phyloP scores from a whole-genome alignment of 2,888 invertebrate genomes.

The Lasioglossum morio region DNA sequence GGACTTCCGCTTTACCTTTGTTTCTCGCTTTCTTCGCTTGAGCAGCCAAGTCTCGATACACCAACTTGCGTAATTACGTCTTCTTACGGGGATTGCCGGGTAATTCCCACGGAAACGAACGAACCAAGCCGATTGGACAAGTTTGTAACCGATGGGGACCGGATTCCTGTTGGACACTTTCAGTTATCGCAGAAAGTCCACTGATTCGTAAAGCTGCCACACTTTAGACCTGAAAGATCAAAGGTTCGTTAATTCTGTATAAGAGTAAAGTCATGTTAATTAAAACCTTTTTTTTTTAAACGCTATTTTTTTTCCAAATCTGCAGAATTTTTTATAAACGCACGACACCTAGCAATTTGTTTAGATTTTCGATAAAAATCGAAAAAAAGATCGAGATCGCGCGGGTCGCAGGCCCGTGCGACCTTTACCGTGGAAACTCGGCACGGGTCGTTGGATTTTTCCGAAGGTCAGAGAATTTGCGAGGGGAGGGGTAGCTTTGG shows the following conservation, averaged over 20 bases:
- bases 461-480: constrained; percentile 28
- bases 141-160: neutral
- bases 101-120: neutral
- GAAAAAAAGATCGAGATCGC: neutral
- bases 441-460: constrained; percentile 53
- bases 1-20: neutral
- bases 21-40: neutral
- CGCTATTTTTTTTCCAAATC: too few species aligned
- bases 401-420: neutral
- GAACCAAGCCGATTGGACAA: neutral
- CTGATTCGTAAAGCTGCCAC: neutral
- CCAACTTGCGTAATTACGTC: constrained; percentile 30
- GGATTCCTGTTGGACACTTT: neutral
- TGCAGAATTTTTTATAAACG: too few species aligned
- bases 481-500: neutral
- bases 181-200: neutral
- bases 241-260: neutral
- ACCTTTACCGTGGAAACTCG: constrained; percentile 51
- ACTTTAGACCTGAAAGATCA: neutral
- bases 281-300: too few species aligned
- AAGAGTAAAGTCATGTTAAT: too few species aligned
- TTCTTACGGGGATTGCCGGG: constrained; percentile 3
- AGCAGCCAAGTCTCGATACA: constrained; percentile 7
- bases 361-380: neutral
- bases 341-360: rapidly evolving